Conservation (phyloP, 2,888 invertebrate species). For the Tinea trinotella region DNA sequence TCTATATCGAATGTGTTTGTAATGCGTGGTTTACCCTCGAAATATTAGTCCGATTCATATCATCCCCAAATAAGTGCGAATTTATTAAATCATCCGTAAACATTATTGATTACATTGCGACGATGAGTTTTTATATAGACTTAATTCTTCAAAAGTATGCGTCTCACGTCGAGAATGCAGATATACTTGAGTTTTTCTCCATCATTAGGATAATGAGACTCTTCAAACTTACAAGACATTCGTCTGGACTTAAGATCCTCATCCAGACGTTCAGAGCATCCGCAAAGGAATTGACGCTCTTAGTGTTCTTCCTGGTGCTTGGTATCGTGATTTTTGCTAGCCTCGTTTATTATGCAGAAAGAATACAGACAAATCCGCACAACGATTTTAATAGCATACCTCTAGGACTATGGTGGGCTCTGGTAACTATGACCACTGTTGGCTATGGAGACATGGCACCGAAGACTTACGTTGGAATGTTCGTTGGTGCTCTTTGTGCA, state of each 20-base stretch:
- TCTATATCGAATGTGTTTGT: constrained; percentile 98
- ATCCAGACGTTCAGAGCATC: constrained; percentile 98
- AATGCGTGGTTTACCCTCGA: constrained; percentile 99
- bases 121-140: constrained; percentile 98
- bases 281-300: constrained; percentile 94
- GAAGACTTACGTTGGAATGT: constrained; percentile 98
- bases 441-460: constrained; percentile 99
- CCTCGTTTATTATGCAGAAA: constrained; percentile 97
- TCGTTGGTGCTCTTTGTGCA: constrained; percentile 97
- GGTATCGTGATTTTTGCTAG: constrained; percentile 99
- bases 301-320: constrained; percentile 97
- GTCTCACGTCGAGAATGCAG: constrained; percentile 92
- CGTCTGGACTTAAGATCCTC: constrained; percentile 97
- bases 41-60: constrained; percentile 92
- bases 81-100: constrained; percentile 98
- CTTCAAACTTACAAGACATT: constrained; percentile 97
- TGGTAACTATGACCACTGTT: constrained; percentile 99
- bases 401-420: constrained; percentile 97
- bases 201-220: constrained; percentile 98
- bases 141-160: constrained; percentile 91
- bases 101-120: constrained; percentile 99
- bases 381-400: constrained; percentile 99
- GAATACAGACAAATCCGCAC: constrained; percentile 94
- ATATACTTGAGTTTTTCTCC: constrained; percentile 97
- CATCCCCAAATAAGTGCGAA: constrained; percentile 93